Evolutionary conservation across 2,113 vertebrate species (phyloP).

Genomic region (Apus apus): DNA sequence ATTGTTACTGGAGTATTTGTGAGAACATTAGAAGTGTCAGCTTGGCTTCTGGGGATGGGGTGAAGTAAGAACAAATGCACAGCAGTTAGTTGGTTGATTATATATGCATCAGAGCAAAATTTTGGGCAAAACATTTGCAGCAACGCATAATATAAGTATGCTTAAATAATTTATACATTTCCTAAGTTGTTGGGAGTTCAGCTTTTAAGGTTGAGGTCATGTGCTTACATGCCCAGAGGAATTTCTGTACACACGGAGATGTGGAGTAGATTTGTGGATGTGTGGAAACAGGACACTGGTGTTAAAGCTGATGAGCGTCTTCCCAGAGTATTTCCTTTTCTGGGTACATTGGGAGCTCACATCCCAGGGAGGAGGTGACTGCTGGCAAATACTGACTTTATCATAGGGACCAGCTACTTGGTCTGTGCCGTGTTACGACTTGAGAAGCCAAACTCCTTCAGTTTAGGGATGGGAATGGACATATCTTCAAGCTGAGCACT

Average conservation of each 20-base stretch:
- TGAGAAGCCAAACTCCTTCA: neutral
- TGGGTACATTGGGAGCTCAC: neutral
- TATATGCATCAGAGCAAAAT: neutral
- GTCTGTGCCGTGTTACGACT: neutral
- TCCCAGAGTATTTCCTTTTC: neutral
- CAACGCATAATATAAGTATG: neutral
- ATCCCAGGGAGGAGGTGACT: neutral
- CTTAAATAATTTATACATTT: neutral
- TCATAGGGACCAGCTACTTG: neutral
- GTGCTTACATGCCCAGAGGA: neutral
- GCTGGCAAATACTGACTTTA: neutral
- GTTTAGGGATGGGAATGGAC: neutral
- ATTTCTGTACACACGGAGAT: neutral
- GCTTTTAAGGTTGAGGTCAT: neutral
- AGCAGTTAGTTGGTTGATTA: neutral
- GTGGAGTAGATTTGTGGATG: neutral
- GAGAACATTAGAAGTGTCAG: neutral
- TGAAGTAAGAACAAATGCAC: neutral
- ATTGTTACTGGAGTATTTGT: constrained; percentile 2
- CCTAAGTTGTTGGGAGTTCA: neutral
- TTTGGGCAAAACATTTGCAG: neutral
- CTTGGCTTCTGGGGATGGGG: neutral
- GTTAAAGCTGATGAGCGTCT: neutral
- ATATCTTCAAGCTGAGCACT: neutral
- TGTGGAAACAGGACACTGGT: neutral